phyloP scores from a whole-genome alignment of 2,113 vertebrate species.

The Eubucco bourcierii region DNA sequence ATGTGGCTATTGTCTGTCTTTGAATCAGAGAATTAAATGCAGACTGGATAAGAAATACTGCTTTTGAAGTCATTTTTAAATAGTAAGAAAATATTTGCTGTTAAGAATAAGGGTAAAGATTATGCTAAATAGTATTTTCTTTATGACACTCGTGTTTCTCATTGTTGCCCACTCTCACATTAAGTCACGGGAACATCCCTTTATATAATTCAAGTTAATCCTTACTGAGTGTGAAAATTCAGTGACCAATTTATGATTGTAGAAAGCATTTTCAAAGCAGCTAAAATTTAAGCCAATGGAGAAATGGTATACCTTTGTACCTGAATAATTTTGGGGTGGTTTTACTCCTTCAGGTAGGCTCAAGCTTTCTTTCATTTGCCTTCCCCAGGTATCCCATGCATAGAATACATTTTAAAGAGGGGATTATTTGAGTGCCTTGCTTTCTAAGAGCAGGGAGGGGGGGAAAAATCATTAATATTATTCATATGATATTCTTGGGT shows the following conservation, averaged over 20 bases:
- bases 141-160: neutral
- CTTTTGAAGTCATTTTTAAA: neutral
- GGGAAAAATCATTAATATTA: neutral
- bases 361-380: neutral
- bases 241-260: neutral
- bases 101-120: neutral
- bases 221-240: neutral
- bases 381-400: fast-evolving
- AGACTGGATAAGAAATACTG: neutral
- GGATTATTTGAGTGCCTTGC: neutral
- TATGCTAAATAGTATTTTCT: neutral
- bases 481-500: fast-evolving
- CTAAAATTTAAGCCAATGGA: neutral
- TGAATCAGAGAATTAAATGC: neutral
- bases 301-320: neutral
- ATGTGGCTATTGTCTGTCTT: neutral
- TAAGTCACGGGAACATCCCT: neutral
- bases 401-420: neutral
- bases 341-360: neutral
- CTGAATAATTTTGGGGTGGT: neutral
- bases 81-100: neutral
- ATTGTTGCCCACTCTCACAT: neutral
- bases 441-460: neutral
- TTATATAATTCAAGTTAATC: neutral
- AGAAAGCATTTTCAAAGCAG: neutral